These are phyloP conservation scores for Aix galericulata DNA, from an alignment of 2,113 vertebrate genomes.

Conservation along the genomic window DNA sequence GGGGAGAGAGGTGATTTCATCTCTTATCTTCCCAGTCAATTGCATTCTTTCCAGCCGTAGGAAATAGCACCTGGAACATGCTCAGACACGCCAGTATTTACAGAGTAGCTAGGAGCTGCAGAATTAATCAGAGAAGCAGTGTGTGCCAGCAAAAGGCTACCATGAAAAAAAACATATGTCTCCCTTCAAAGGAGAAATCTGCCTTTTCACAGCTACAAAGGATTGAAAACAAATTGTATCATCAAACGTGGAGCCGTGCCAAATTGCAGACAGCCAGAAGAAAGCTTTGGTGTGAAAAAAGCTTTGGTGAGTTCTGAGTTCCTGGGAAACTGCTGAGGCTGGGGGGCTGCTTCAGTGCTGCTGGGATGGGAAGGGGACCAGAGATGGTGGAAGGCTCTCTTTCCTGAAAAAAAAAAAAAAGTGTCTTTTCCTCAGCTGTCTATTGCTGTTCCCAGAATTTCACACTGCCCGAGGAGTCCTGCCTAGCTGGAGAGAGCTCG, in stretches of 20 bases:
- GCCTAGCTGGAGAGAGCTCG: neutral
- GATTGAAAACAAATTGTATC: constrained; percentile 41
- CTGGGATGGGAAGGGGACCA: neutral
- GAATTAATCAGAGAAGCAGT: constrained; percentile 17
- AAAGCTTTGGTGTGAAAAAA: constrained; percentile 2
- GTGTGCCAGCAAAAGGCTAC: constrained; percentile 46
- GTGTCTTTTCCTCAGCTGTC: neutral
- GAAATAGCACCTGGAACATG: constrained; percentile 45
- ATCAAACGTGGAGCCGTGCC: neutral
- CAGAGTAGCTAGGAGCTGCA: constrained; percentile 50
- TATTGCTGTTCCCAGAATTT: neutral
- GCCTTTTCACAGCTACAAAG: constrained; percentile 43
- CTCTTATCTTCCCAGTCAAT: neutral
- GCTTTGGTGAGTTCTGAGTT: constrained; percentile 20
- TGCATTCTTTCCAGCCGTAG: constrained; percentile 46
- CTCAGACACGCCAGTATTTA: constrained; percentile 60
- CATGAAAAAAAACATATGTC: constrained; percentile 13
- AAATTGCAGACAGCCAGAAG: constrained; percentile 25
- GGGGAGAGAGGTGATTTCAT: neutral
- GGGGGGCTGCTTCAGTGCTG: neutral
- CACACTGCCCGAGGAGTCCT: neutral
- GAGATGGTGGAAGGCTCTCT: neutral
- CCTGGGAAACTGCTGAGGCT: neutral
- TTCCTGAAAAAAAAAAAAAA: neutral
- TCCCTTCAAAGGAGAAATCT: constrained; percentile 42